phyloP scores from a whole-genome alignment of 2,888 invertebrate species.

The Halictus quadricinctus region DNA sequence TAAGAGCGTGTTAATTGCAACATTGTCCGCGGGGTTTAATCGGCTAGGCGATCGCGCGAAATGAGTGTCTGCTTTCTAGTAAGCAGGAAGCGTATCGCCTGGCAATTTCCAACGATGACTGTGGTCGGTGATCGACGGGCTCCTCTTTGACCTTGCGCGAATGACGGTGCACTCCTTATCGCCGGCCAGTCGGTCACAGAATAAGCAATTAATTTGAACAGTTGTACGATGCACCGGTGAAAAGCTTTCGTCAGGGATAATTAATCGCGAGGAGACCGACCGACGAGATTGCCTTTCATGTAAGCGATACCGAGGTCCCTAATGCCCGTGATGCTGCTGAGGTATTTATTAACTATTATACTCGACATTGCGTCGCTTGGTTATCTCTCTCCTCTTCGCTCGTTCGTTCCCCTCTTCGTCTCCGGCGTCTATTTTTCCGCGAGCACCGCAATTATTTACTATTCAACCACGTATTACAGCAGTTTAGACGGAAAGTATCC shows the following conservation, averaged over 20 bases:
- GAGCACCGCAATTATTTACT: slow-evolving; percentile 47
- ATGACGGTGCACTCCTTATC: slow-evolving; percentile 55
- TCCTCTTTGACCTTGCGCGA: slow-evolving; percentile 34
- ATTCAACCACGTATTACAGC: slow-evolving; percentile 50
- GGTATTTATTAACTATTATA: slow-evolving; percentile 56
- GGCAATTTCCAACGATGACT: background rate
- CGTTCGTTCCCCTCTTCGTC: background rate
- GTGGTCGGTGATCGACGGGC: slow-evolving; percentile 4
- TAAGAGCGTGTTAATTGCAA: background rate
- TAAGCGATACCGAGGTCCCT: slow-evolving; percentile 41
- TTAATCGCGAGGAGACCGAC: slow-evolving; percentile 56
- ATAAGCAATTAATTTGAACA: slow-evolving; percentile 68
- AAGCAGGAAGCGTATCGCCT: slow-evolving; percentile 12
- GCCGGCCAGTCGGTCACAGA: slow-evolving; percentile 47
- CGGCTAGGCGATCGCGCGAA: background rate
- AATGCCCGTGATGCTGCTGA: slow-evolving; percentile 38
- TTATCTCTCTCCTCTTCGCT: slow-evolving; percentile 27
- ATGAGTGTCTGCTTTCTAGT: background rate
- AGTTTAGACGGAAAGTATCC: slow-evolving; percentile 42
- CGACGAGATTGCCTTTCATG: slow-evolving; percentile 55
- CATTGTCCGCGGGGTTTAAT: background rate
- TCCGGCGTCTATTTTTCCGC: background rate
- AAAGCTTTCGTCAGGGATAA: slow-evolving; percentile 64
- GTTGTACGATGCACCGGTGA: slow-evolving; percentile 63
- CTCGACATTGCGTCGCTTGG: slow-evolving; percentile 34